A percentile compares a stretch with the other conserved stretches of the same genome.
These are phyloP conservation scores for Cheilosia vulpina DNA, from an alignment of 2,888 invertebrate species.

Conservation along the genomic window DNA sequence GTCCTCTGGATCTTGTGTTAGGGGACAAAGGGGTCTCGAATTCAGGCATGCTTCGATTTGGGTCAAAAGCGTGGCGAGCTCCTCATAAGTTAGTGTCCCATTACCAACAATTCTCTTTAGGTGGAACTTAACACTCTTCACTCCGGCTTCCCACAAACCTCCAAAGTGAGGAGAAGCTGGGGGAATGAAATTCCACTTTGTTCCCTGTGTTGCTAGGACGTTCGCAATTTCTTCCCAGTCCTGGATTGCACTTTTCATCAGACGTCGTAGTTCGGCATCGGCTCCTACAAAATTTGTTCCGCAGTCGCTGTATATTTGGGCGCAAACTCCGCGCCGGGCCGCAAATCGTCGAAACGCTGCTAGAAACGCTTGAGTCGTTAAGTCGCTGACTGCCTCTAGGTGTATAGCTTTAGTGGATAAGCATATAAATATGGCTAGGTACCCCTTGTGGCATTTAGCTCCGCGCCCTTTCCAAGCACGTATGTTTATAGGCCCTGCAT, in stretches of 20 bases:
- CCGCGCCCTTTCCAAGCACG: constrained; percentile 57
- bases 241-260: background rate
- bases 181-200: constrained; percentile 9
- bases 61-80: background rate
- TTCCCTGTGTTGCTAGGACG: constrained; percentile 2
- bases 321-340: background rate
- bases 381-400: background rate
- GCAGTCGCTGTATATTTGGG: background rate
- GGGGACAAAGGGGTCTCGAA: background rate
- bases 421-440: constrained; percentile 77
- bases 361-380: background rate
- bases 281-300: background rate
- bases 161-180: background rate
- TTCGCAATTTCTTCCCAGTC: no score
- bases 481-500: constrained; percentile 72
- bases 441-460: constrained; percentile 72
- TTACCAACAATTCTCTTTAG: background rate
- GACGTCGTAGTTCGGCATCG: constrained; percentile 1
- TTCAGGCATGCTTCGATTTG: constrained; percentile 3
- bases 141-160: constrained; percentile 1
- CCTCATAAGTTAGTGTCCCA: background rate
- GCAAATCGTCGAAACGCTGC: constrained; percentile 4
- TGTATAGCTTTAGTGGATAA: constrained; percentile 40
- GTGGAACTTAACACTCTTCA: constrained; percentile 1
- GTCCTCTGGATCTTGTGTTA: background rate